phyloP scores from a whole-genome alignment of 1,140 invertebrate species.

The Chrysopa pallens region DNA sequence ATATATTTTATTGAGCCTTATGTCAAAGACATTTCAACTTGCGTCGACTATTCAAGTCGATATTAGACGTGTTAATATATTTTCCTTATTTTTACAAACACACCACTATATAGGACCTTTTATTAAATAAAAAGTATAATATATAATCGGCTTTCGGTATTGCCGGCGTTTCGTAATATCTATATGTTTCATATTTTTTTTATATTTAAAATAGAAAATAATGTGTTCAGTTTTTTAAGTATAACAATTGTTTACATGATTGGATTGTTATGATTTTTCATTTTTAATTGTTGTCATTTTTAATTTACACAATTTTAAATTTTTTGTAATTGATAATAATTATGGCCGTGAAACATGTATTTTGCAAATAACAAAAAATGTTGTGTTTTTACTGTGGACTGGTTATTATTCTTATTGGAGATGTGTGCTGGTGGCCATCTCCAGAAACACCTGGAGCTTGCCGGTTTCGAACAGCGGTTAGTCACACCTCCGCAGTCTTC shows the following conservation, averaged over 20 bases:
- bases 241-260: not conserved
- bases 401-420: conserved; percentile 6
- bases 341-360: conserved; percentile 12
- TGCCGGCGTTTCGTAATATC: too few species aligned
- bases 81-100: too few species aligned
- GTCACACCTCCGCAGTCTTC: not conserved
- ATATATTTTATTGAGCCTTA: conserved; percentile 7
- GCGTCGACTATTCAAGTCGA: conserved; percentile 8
- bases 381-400: conserved; percentile 11
- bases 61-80: not conserved
- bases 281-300: not conserved
- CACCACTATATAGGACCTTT: too few species aligned
- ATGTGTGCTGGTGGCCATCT: conserved; percentile 1
- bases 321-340: conserved; percentile 1
- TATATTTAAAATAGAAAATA: not conserved
- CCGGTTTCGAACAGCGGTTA: not conserved
- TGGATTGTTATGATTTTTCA: not conserved
- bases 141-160: too few species aligned
- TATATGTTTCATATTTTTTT: too few species aligned
- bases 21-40: conserved; percentile 6
- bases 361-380: conserved; percentile 11
- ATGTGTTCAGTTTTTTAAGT: not conserved
- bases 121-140: too few species aligned
- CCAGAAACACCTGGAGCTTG: conserved; percentile 3
- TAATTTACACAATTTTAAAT: not conserved